These are phyloP conservation scores for Sanderia malayensis DNA, from an alignment of 30 jellyfish, hydroid and myxozoan species.

Conservation along the genomic window DNA sequence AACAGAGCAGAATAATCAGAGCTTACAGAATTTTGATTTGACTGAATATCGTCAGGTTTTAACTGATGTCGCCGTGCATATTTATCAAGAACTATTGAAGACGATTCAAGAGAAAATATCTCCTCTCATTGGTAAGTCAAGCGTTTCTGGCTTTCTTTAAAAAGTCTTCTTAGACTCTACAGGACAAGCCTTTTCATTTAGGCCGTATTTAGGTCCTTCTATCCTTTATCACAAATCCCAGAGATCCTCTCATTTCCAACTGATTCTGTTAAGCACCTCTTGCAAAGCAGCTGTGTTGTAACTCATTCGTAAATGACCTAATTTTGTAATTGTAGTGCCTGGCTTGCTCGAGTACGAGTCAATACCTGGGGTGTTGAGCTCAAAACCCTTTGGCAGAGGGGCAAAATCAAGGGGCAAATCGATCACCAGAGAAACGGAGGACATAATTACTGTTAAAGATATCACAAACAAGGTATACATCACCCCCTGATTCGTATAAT, in stretches of 20 bases:
- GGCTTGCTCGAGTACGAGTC: constrained; percentile 95
- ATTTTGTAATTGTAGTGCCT: constrained; percentile 73
- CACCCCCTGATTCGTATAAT: too few relatives aligned
- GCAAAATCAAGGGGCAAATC: constrained; percentile 49
- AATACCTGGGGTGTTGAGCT: constrained; percentile 87
- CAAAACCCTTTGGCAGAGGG: constrained; percentile 76
- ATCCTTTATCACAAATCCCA: too few relatives aligned
- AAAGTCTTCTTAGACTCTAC: too few relatives aligned
- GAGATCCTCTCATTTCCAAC: too few relatives aligned
- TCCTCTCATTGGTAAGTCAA: constrained; percentile 71
- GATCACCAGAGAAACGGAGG: constrained; percentile 54
- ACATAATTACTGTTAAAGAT: constrained; percentile 89
- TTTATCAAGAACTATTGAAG: constrained; percentile 81
- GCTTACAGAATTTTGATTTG: constrained; percentile 82
- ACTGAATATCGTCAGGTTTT: constrained; percentile 92
- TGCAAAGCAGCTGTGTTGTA: too few relatives aligned
- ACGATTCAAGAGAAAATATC: constrained; percentile 68
- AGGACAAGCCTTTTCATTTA: too few relatives aligned
- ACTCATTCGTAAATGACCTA: too few relatives aligned
- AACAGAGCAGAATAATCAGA: constrained; percentile 80
- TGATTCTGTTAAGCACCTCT: too few relatives aligned
- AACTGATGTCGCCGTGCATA: constrained; percentile 83
- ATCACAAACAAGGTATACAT: constrained; percentile 94
- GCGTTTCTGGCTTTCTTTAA: neutral
- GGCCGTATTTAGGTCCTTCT: too few relatives aligned